Conservation (phyloP, 2,797 vertebrate genomes). For the Trichosurus vulpecula region DNA sequence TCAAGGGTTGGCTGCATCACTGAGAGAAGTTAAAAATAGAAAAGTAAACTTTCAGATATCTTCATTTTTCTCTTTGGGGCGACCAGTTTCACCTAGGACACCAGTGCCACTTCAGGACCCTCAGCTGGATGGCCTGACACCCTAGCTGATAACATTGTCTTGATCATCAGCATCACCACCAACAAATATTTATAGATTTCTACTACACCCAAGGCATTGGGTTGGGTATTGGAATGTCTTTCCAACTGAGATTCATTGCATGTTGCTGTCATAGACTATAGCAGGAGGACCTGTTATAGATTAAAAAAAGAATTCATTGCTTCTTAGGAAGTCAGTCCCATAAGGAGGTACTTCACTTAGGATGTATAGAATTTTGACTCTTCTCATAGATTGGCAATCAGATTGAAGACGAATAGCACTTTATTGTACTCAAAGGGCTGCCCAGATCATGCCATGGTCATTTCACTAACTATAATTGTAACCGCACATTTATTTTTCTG, state of each 20-base stretch:
- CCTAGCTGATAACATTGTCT: neutral
- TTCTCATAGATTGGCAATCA: neutral
- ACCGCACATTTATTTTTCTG: constrained; percentile 48
- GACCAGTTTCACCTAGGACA: neutral
- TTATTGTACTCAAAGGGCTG: neutral
- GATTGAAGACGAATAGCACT: neutral
- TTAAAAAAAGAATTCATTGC: neutral
- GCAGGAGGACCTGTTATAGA: neutral
- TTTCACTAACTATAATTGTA: neutral
- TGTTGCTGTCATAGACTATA: neutral
- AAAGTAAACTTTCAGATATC: neutral
- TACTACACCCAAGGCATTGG: neutral
- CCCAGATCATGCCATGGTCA: accelerated
- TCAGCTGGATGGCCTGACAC: neutral
- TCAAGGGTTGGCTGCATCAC: too few species aligned
- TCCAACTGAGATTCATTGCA: neutral
- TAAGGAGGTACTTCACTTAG: neutral
- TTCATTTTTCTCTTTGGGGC: neutral
- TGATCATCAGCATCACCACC: neutral
- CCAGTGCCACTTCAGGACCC: neutral
- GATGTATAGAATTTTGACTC: neutral
- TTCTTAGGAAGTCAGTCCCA: neutral
- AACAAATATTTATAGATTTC: neutral
- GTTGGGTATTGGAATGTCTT: neutral
- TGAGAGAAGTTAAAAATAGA: neutral